Evolutionary conservation across 2,888 invertebrate genomes (phyloP), one percentile per base, ranked within the genome.

Genomic region (Neoitamus cyanurus): DNA sequence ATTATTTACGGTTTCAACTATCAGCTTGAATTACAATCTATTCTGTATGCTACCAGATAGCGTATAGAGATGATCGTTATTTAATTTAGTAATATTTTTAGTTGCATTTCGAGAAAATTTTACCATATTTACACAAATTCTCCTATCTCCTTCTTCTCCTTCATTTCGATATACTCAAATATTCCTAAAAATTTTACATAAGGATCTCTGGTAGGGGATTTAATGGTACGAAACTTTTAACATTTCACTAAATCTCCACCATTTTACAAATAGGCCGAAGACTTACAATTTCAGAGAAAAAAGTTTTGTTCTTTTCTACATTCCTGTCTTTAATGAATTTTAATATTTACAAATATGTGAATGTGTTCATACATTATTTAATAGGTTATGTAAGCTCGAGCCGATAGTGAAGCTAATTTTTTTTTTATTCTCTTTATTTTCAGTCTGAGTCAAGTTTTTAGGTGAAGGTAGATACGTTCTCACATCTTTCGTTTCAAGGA

Each of bases 1-100:
- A 78, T 78, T 83, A 58, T 31, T 15, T 72, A 58, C 48, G 46
- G 31, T 78, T 48, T 78, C 77, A 78, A 78, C 78, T 78, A 78
- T 78, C 78, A 78, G 78, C 78, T 48, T 46, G 58, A 78, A 78
- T 78, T 78, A 78, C 78, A 78, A 48, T 78, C 78, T 78, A 78
- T 48, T 78, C n/a, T 48, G 78, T 48, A 58, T 78, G n/a, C 48
- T 48, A 48, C 78, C 78, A 78, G 78, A 48, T 58, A 78, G 78
- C 78, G 78, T 42, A 30, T 78, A 78, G 78, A 48, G 48, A 48
- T 31, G 58, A 78, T 78, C 42, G 78, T 78, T 78, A 48, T 46
- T 42, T 78, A 78, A 78, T 78, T 37, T 48, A 48, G 30, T 48
- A 48, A 78, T 31, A 30, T 82, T 82, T 11, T 58, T 31, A 30